Conservation (phyloP, 2,888 invertebrate genomes). For the Orchesella flavescens region DNA sequence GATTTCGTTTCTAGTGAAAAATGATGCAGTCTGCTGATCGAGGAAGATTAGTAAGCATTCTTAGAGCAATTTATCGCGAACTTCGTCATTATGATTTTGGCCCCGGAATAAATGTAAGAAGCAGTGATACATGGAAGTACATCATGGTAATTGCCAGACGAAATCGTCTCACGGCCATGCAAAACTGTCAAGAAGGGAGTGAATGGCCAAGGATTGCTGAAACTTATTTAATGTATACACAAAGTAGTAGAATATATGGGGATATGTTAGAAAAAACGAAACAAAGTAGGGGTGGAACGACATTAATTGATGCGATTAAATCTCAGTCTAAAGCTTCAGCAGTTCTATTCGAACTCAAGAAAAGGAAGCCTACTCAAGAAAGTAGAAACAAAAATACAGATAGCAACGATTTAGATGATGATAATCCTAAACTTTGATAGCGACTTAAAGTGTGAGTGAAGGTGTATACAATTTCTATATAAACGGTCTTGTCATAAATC, state of each 20-base stretch:
- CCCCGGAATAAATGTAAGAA: constrained; percentile 28
- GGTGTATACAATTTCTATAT: not conserved
- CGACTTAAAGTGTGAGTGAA: not conserved
- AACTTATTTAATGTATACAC: constrained; percentile 44
- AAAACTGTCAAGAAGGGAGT: constrained; percentile 41
- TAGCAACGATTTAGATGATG: not conserved
- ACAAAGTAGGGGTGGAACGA: constrained; percentile 5
- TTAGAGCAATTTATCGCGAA: constrained; percentile 40
- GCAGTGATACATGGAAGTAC: constrained; percentile 43
- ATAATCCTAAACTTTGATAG: not conserved
- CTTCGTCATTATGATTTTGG: constrained; percentile 43
- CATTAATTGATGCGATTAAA: constrained; percentile 41
- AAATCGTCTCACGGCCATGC: constrained; percentile 22
- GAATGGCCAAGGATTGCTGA: constrained; percentile 49
- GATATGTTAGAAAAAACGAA: constrained; percentile 38
- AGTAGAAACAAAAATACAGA: not conserved
- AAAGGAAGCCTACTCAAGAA: not conserved
- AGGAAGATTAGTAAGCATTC: constrained; percentile 25
- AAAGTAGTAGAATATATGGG: constrained; percentile 39
- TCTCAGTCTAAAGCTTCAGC: constrained; percentile 34
- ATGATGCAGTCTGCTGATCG: constrained; percentile 3
- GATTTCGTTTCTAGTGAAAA: constrained; percentile 43
- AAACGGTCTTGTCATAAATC: not conserved
- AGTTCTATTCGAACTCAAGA: constrained; percentile 32
- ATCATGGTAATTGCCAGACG: constrained; percentile 38